Conservation (phyloP, 1,140 invertebrate species). For the Bombus picipes region DNA sequence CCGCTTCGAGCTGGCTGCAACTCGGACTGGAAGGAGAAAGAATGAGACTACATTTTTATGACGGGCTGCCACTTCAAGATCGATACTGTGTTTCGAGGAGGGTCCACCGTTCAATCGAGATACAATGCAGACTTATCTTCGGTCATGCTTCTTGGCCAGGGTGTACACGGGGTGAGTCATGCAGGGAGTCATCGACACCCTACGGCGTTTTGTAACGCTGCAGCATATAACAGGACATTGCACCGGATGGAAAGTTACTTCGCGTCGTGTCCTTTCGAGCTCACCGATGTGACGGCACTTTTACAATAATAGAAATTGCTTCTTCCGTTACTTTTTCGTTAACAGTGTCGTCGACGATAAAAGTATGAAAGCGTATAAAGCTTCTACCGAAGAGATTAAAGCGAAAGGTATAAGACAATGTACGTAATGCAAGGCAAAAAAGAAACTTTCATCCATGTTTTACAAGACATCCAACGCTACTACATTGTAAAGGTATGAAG, state of each 20-base stretch:
- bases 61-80: constrained; percentile 49
- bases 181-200: neutral
- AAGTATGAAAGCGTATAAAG: neutral
- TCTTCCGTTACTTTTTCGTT: neutral
- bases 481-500: no score
- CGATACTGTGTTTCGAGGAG: constrained; percentile 47
- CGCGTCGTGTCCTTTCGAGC: neutral
- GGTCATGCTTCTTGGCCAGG: neutral
- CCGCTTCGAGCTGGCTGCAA: constrained; percentile 90
- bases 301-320: neutral
- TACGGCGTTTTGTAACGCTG: neutral
- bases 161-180: neutral
- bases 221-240: neutral
- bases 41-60: constrained; percentile 60
- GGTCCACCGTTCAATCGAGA: constrained; percentile 29
- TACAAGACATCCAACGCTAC: no score
- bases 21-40: constrained; percentile 85
- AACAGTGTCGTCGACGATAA: neutral
- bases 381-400: neutral
- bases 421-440: no score
- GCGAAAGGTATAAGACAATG: no score
- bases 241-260: neutral
- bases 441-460: no score
- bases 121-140: constrained; percentile 49
- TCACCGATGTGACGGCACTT: neutral